phyloP scores from a whole-genome alignment of 1,140 invertebrate species.

The Trachelipus rathkii region DNA sequence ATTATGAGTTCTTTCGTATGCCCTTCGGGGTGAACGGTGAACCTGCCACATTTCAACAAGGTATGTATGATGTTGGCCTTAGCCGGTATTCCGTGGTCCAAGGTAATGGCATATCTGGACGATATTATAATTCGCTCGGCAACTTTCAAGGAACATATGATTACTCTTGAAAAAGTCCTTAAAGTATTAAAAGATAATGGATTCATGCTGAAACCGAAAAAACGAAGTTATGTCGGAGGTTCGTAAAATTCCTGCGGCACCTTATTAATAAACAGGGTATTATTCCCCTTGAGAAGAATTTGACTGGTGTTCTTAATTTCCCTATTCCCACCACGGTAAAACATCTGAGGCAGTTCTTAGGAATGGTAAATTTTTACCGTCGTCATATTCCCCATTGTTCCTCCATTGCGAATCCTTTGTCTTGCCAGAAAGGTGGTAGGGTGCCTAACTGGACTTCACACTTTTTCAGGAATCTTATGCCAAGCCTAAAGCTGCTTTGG shows the following conservation, averaged over 20 bases:
- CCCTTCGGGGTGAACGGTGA: too few relatives aligned
- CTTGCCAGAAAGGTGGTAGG: neutral
- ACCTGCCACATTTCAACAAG: slow-evolving; percentile 26
- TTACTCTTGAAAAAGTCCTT: neutral
- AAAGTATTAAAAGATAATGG: too few relatives aligned
- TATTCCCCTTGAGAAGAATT: too few relatives aligned
- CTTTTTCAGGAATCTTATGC: neutral
- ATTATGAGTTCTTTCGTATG: too few relatives aligned
- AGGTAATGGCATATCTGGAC: neutral
- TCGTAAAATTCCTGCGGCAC: too few relatives aligned
- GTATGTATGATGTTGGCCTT: slow-evolving; percentile 24
- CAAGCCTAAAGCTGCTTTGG: neutral
- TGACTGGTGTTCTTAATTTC: neutral
- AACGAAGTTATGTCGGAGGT: neutral
- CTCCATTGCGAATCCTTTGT: neutral
- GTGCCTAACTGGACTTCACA: too few relatives aligned
- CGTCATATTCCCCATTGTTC: slow-evolving; percentile 1
- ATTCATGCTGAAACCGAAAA: neutral
- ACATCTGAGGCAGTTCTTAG: too few relatives aligned
- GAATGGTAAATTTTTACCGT: too few relatives aligned
- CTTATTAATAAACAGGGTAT: too few relatives aligned
- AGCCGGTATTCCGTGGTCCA: neutral
- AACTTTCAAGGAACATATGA: neutral
- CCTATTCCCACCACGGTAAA: neutral
- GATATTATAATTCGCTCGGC: neutral